Evolutionary conservation across 2,888 invertebrate species (phyloP).

Genomic region (Drosophila birchii): DNA sequence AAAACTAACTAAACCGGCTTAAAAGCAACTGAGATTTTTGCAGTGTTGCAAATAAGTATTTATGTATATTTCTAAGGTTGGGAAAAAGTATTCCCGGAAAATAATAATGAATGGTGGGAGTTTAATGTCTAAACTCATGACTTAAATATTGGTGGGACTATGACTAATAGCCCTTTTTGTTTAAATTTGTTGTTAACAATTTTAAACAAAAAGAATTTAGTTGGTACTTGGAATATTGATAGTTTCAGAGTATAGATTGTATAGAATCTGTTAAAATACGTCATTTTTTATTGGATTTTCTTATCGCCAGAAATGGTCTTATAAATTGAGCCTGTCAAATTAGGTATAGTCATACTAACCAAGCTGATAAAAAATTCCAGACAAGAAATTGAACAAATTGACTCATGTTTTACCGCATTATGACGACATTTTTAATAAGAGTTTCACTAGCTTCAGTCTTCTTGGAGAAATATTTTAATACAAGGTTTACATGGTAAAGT

Average conservation of each 20-base stretch:
- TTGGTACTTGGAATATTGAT: background rate
- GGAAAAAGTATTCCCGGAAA: background rate
- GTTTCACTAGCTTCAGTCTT: background rate
- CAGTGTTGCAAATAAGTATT: background rate
- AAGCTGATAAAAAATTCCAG: background rate
- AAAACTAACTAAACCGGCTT: constrained; percentile 4
- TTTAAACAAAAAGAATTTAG: background rate
- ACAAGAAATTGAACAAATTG: background rate
- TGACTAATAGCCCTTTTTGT: background rate
- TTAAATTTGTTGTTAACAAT: background rate
- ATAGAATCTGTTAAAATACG: background rate
- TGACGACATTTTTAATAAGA: background rate
- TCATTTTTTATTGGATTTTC: constrained; percentile 1
- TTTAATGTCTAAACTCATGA: background rate
- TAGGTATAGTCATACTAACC: background rate
- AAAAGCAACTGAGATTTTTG: background rate
- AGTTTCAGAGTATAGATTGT: background rate
- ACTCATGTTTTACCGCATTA: constrained; percentile 13
- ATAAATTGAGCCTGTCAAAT: background rate
- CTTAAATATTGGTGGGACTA: background rate
- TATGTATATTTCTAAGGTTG: background rate
- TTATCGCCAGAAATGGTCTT: background rate
- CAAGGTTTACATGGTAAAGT: background rate
- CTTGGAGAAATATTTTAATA: background rate
- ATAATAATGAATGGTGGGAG: background rate